Percentiles rank a stretch among this genome's conserved stretches.
Evolutionary conservation across 2,113 vertebrate genomes (phyloP).

Genomic region (Zapornia atra): DNA sequence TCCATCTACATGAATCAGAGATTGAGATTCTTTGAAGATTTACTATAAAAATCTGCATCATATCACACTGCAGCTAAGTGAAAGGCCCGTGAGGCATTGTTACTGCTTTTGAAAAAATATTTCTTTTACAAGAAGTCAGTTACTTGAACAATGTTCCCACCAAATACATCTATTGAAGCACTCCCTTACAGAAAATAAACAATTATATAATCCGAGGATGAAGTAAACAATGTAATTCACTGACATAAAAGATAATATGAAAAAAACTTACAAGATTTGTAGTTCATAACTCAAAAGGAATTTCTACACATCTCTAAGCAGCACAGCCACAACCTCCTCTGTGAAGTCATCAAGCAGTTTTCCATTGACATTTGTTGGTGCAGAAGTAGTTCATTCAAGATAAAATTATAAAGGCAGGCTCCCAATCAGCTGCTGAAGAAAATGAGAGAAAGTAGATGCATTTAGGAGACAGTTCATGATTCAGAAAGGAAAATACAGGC

Average conservation of each 20-base stretch:
- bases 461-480: not conserved
- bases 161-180: not conserved
- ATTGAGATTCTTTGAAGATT: not conserved
- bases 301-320: not conserved
- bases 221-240: not conserved
- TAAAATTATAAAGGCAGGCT: not conserved
- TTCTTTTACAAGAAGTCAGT: not conserved
- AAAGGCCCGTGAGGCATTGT: not conserved
- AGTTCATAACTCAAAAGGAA: not conserved
- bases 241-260: not conserved
- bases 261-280: not conserved
- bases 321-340: not conserved
- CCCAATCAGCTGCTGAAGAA: not conserved
- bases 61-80: not conserved
- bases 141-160: not conserved
- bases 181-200: not conserved
- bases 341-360: not conserved
- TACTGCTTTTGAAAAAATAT: not conserved
- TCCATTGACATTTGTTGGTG: not conserved
- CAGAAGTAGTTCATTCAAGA: not conserved
- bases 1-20: not conserved
- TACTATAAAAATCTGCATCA: not conserved
- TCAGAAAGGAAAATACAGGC: not conserved
- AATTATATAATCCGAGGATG: not conserved
- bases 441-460: not conserved